Base-by-base conservation (phyloP, 2,888 invertebrate genomes). In the Linyphia triangularis region DNA sequence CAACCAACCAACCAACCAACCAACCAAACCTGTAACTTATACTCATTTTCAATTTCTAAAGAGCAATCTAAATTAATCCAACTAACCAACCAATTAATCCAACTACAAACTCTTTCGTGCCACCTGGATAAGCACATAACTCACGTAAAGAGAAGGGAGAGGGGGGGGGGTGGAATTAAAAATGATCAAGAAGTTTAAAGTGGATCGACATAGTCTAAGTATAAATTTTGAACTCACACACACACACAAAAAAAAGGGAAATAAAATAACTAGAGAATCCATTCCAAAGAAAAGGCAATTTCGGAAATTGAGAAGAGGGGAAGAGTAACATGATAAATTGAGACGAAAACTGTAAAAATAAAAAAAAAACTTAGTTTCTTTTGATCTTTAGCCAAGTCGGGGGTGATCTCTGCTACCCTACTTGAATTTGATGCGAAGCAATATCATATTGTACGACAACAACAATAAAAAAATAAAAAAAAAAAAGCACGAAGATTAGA, bases 401-500 rank as follows among this genome's bases (percentile, higher is more conserved):
- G 28, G 40, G n/a, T 57, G 37, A 30, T 69, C 37, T 0, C 13
- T 57, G 67, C 33, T 37, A n/a, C 10, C 2, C 65, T 65, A 65
- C 33, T 69, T 37, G 37, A 40, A 19, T 69, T 37, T 69, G 67
- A 69, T 37, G 30, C n/a, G n/a, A 6, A 28, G 59, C 37, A 19
- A 33, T 73, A 59, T 59, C 73, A 73, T 73, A 57, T 73, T 30
- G 33, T 73, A 6, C 9, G 4, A 6, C 9, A 33, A 33, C 51
- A 59, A 59, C 19, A 57, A 59, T 9, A 22, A n/a, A 26, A 57
- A 73, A 57, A 73, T 73, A 57, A 73, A 73, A 73, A 73, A 33
- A 33, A 73, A 59, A 59, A 33, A 57, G 33, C n/a, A 22, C n/a
- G n/a, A 57, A 73, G 73, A 73, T 73, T 73, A 73, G 59, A 73